Conservation (phyloP, 2,113 vertebrate species). For the Ancistrus triradiatus region DNA sequence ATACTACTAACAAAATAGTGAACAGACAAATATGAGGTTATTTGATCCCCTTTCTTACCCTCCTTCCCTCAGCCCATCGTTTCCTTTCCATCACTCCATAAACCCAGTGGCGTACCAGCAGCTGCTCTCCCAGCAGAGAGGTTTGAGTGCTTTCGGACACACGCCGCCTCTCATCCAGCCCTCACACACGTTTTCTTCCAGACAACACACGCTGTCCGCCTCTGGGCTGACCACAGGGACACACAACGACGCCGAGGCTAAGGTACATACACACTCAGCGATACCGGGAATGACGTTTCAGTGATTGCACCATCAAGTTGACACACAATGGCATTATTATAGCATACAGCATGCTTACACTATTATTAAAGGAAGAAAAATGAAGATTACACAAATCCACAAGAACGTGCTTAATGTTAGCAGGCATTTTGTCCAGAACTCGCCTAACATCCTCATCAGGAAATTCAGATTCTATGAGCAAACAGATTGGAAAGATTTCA, state of each 20-base stretch:
- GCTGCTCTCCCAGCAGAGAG: constrained; percentile 83
- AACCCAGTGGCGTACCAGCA: constrained; percentile 88
- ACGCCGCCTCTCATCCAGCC: constrained; percentile 87
- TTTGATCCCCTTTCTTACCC: too few species aligned
- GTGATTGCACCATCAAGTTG: too few species aligned
- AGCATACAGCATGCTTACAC: too few species aligned
- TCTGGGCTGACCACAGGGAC: constrained; percentile 61
- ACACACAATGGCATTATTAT: too few species aligned
- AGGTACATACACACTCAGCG: constrained; percentile 44
- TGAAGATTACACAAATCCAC: too few species aligned
- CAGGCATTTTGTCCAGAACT: background rate
- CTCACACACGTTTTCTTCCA: constrained; percentile 77
- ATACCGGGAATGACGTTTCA: too few species aligned
- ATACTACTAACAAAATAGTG: too few species aligned
- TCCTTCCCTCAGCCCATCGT: constrained; percentile 76
- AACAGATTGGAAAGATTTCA: background rate
- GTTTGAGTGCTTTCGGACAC: constrained; percentile 82
- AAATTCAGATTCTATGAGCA: background rate
- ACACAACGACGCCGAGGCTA: constrained; percentile 60
- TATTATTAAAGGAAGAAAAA: too few species aligned
- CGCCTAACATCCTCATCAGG: background rate
- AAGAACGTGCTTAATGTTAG: too few species aligned
- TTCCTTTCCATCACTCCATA: constrained; percentile 86
- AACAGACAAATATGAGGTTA: too few species aligned
- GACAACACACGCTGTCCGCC: constrained; percentile 71